Percentiles rank a stretch among this genome's conserved stretches.
Evolutionary conservation across 2,797 vertebrate genomes (phyloP).

Genomic region (Chrosomus eos): DNA sequence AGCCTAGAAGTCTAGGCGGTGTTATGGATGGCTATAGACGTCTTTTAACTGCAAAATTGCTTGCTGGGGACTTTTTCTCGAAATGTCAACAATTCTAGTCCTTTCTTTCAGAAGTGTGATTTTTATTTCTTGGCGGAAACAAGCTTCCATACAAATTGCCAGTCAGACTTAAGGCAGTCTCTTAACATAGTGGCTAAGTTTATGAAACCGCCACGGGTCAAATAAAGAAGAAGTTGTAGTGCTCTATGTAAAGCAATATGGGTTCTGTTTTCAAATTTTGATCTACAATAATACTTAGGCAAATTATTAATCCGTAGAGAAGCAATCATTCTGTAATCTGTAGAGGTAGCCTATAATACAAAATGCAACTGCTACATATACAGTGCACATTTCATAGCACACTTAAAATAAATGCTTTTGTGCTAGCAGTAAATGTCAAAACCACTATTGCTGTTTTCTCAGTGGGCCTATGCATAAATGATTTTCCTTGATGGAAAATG

Average conservation of each 20-base stretch:
- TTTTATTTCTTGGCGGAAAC: neutral
- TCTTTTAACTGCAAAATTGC: too few relatives aligned
- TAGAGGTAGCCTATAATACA: neutral
- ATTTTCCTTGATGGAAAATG: neutral
- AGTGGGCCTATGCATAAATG: neutral
- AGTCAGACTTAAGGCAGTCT: neutral
- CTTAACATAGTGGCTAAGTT: neutral
- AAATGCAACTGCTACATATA: neutral
- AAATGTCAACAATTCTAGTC: neutral
- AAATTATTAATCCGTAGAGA: neutral
- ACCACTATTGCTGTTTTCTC: neutral
- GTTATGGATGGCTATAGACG: too few relatives aligned
- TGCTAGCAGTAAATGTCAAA: neutral
- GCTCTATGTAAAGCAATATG: constrained; percentile 42
- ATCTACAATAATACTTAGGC: neutral
- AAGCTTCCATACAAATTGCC: neutral
- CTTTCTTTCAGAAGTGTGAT: neutral
- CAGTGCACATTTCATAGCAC: neutral
- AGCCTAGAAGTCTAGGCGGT: too few relatives aligned
- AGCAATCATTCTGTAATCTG: constrained; percentile 22
- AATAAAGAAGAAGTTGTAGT: neutral
- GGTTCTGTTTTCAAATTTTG: neutral
- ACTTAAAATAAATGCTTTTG: constrained; percentile 10
- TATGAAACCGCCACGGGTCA: neutral
- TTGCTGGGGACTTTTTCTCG: neutral